Conservation (phyloP, 2,797 vertebrate genomes). For the Picus viridis region DNA sequence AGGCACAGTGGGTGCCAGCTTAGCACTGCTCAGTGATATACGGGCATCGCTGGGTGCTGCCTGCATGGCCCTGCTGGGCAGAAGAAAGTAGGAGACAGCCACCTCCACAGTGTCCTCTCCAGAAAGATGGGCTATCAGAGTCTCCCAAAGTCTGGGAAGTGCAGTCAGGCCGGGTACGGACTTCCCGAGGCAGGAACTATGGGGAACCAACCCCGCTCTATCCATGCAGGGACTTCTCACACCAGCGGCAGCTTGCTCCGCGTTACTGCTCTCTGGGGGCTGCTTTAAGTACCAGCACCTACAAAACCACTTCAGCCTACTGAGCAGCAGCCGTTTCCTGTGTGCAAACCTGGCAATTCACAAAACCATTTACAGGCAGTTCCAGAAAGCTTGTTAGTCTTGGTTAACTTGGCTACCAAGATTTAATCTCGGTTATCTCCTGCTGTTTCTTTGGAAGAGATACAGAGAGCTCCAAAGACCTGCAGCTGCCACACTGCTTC, state of each 20-base stretch:
- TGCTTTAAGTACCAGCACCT: background rate
- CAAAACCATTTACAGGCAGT: background rate
- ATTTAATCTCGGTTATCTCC: background rate
- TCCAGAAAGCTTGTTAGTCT: background rate
- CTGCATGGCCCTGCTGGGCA: background rate
- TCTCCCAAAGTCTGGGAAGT: rapidly evolving
- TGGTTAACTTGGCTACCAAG: background rate
- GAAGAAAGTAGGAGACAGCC: background rate
- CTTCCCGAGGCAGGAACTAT: background rate
- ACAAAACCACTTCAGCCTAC: background rate
- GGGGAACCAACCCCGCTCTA: background rate
- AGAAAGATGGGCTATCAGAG: background rate
- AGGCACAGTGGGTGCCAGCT: background rate
- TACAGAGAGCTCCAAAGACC: background rate
- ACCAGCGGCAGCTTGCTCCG: background rate
- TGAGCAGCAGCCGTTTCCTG: background rate
- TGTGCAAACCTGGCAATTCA: background rate
- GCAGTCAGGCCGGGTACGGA: background rate
- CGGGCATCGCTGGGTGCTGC: background rate
- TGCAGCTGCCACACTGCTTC: background rate
- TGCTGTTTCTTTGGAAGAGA: background rate
- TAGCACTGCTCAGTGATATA: background rate
- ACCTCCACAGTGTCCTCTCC: background rate
- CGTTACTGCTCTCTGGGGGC: background rate
- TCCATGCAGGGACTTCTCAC: background rate